A percentile compares a stretch with the other conserved stretches of the same genome.
Evolutionary conservation across 2,797 vertebrate genomes (phyloP).

Genomic region (Brotula barbata): DNA sequence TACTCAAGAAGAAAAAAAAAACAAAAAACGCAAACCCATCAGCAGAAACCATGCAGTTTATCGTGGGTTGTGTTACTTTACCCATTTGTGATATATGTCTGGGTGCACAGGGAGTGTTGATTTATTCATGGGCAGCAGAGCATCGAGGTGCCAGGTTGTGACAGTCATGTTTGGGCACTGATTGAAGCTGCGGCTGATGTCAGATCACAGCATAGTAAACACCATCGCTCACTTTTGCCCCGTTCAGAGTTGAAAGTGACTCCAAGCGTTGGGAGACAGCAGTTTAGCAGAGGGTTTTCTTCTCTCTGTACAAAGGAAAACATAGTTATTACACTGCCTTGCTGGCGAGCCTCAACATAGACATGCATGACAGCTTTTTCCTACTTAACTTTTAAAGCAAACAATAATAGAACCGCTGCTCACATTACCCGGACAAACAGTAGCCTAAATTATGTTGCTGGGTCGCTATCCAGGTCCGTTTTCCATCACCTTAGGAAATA

Average conservation of each 20-base stretch:
- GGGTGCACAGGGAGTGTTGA: conserved; percentile 49
- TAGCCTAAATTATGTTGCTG: conserved; percentile 16
- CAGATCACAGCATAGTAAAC: conserved; percentile 24
- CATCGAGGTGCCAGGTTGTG: conserved; percentile 51
- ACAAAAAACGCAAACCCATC: conserved; percentile 8
- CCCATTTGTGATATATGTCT: no score
- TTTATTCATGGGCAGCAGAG: conserved; percentile 62
- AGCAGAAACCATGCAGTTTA: conserved; percentile 3
- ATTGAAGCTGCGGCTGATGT: conserved; percentile 41
- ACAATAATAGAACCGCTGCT: neutral
- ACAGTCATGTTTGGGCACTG: conserved; percentile 32
- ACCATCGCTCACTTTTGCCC: conserved; percentile 5
- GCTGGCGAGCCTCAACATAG: neutral
- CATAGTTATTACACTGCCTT: neutral
- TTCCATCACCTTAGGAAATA: conserved; percentile 49
- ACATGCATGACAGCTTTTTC: neutral
- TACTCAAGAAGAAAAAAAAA: neutral
- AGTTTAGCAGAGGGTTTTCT: neutral
- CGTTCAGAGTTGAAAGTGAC: neutral
- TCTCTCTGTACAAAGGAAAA: neutral
- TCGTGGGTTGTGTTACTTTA: conserved; percentile 17
- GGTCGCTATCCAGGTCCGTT: conserved; percentile 27
- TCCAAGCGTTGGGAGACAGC: neutral
- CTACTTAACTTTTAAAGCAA: neutral
- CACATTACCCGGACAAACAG: conserved; percentile 17